These are phyloP conservation scores for Sminthurides aquaticus DNA, from an alignment of 2,888 invertebrate genomes.

Conservation along the genomic window DNA sequence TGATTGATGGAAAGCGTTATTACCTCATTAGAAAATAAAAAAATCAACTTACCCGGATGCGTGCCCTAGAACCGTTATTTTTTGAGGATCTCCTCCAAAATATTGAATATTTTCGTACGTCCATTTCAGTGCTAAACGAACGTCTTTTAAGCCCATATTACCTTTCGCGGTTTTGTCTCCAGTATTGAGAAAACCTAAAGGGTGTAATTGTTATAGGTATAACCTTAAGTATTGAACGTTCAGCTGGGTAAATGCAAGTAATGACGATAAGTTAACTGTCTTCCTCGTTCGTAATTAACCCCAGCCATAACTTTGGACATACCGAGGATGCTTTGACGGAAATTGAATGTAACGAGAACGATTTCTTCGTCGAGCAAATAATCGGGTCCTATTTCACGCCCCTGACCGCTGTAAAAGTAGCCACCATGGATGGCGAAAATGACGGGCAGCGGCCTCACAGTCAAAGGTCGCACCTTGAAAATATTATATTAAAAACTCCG, in stretches of 20 bases:
- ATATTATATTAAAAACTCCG: too few relatives aligned
- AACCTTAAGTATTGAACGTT: too few relatives aligned
- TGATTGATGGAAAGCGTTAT: too few relatives aligned
- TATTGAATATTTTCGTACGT: neutral
- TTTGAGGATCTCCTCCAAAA: neutral
- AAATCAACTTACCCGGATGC: neutral
- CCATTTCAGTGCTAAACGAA: neutral
- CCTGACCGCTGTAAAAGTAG: neutral
- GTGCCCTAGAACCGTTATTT: neutral
- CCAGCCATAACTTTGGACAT: neutral
- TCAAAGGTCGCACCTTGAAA: too few relatives aligned
- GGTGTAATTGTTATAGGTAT: neutral
- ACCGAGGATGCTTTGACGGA: neutral
- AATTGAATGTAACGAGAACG: neutral
- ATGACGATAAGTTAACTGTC: too few relatives aligned
- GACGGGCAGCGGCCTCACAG: too few relatives aligned
- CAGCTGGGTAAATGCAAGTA: too few relatives aligned
- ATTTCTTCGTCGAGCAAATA: neutral
- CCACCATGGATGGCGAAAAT: neutral
- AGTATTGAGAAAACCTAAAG: neutral
- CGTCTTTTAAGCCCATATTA: neutral
- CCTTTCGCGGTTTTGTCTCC: neutral
- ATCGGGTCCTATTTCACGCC: neutral
- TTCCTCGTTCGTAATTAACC: too few relatives aligned
- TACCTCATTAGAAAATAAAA: neutral